Evolutionary conservation across 2,888 invertebrate species (phyloP).

Genomic region (Drosophila monieri): DNA sequence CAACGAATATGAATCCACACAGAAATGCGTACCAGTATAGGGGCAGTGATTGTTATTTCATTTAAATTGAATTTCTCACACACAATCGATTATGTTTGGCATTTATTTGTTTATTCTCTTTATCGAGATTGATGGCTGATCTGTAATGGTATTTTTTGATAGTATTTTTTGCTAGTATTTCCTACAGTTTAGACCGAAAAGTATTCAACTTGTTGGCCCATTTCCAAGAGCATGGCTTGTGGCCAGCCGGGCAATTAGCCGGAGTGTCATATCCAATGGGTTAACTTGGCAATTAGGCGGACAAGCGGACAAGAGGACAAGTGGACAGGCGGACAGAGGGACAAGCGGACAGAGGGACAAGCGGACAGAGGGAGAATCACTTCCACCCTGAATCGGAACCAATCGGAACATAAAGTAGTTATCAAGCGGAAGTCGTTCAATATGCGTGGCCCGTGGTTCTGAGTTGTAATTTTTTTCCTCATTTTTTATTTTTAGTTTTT

Average conservation of each 20-base stretch:
- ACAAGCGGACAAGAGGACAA: constrained; percentile 15
- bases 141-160: not conserved
- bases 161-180: not conserved
- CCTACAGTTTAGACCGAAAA: not conserved
- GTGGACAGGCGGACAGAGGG: constrained; percentile 5
- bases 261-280: constrained; percentile 71
- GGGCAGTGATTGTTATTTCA: constrained; percentile 35
- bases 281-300: constrained; percentile 66
- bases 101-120: not conserved
- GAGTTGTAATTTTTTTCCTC: not conserved
- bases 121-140: not conserved
- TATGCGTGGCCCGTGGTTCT: constrained; percentile 59
- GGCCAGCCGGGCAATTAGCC: constrained; percentile 57
- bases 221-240: constrained; percentile 35
- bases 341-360: constrained; percentile 8
- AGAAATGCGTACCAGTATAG: not conserved
- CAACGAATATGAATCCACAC: not conserved
- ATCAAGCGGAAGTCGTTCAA: constrained; percentile 68
- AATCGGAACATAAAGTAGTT: constrained; percentile 30
- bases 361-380: constrained; percentile 9
- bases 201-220: constrained; percentile 35
- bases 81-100: constrained; percentile 28
- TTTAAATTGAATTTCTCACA: constrained; percentile 30
- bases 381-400: constrained; percentile 27
- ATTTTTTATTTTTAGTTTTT: not conserved